Conservation (phyloP, 2,888 invertebrate genomes). For the Drosophila siamana region DNA sequence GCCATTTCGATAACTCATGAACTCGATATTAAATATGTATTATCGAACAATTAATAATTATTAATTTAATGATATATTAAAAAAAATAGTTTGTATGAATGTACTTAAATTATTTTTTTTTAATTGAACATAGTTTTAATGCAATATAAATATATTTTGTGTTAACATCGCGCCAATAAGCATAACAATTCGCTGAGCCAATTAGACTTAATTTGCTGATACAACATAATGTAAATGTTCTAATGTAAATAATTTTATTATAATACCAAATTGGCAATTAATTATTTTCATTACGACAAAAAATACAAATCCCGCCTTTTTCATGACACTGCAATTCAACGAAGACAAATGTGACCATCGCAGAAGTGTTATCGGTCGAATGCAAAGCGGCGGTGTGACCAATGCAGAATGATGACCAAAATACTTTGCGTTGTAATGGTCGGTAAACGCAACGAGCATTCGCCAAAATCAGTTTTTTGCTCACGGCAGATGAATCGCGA, state of each 20-base stretch:
- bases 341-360: not conserved
- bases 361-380: slow-evolving; percentile 2
- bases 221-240: too few species aligned
- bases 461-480: not conserved
- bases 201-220: not conserved
- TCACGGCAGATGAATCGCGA: not conserved
- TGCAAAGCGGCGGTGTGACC: not conserved
- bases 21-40: not conserved
- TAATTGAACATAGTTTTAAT: too few species aligned
- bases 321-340: not conserved
- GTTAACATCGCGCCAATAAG: not conserved
- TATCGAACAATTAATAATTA: not conserved
- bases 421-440: not conserved
- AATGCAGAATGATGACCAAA: not conserved
- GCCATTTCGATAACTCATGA: not conserved
- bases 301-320: not conserved
- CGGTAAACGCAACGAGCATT: not conserved
- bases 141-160: too few species aligned
- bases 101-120: too few species aligned
- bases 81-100: too few species aligned
- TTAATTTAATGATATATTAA: too few species aligned
- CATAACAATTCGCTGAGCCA: not conserved
- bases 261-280: not conserved
- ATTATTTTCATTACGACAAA: not conserved
- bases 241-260: not conserved